A percentile compares a stretch with the other conserved stretches of the same genome.
These are phyloP conservation scores for Leucoraja erinaceus DNA, from an alignment of 2,113 vertebrate species.

Conservation along the genomic window DNA sequence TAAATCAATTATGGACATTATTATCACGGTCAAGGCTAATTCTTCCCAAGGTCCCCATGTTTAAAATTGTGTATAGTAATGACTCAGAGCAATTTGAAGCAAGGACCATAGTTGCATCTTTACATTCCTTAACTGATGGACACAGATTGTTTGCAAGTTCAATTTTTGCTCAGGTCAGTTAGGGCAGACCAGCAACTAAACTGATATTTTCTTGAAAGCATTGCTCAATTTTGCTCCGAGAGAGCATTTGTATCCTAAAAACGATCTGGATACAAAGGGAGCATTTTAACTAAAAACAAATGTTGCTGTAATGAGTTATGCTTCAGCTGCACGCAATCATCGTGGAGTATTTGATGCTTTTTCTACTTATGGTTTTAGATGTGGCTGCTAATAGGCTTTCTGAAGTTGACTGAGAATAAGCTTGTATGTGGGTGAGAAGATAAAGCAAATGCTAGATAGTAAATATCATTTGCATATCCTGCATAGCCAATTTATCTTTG, in stretches of 20 bases:
- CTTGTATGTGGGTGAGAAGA: conserved; percentile 17
- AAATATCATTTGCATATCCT: conserved; percentile 17
- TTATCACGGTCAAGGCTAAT: not conserved
- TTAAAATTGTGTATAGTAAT: not conserved
- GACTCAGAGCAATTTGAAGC: not conserved
- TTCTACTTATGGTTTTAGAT: conserved; percentile 1
- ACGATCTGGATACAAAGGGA: conserved; percentile 9
- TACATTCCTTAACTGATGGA: not conserved
- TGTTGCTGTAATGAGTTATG: not conserved
- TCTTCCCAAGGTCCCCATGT: not conserved
- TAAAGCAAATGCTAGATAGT: conserved; percentile 17
- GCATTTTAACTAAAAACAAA: not conserved
- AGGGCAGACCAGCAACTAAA: not conserved
- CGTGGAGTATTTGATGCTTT: not conserved
- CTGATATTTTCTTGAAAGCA: too few species aligned
- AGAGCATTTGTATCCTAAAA: not conserved
- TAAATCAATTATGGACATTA: not conserved
- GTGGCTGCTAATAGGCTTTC: conserved; percentile 25
- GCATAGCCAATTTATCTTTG: conserved; percentile 4
- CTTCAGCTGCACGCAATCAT: not conserved
- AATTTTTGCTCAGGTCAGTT: not conserved
- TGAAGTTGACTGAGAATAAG: not conserved
- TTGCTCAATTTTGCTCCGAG: not conserved
- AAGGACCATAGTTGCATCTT: not conserved
- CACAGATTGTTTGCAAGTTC: not conserved